Base-by-base conservation (phyloP, 1,140 invertebrate species). In the Bactericera cockerelli region DNA sequence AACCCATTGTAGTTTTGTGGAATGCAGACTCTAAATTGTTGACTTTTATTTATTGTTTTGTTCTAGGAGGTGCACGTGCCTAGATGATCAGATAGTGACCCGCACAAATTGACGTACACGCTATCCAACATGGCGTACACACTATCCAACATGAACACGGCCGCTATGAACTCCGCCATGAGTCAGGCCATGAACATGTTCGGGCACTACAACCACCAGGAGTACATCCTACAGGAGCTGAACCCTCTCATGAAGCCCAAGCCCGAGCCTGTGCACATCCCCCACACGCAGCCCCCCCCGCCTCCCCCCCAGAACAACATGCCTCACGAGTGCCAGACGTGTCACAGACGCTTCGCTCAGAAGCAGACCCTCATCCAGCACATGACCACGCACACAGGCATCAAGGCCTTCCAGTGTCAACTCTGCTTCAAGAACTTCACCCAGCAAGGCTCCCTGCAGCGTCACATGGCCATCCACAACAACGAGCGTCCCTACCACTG, bases 321-420 rank as follows among this genome's bases (percentile, higher is more conserved):
- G 42, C 79, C 79, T 0, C 80, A 71, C 61, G 66, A 65, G 42
- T 81, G 79, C 63, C 68, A 61, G 0, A 66, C 68, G 39, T 78
- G 77, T 65, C 70, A 68, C 3, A 77, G 76, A 65, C 71, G 72
- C 36, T 78, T 79, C 69, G 70, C 68, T 22, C 16, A 54, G 28
- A 65, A 65, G n/a, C 53, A 57, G 10, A 64, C 59, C 21, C 42
- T 66, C 28, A 63, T 60, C 10, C 36, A 55, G 22, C 65, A 66
- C 21, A 59, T 26, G 28, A 55, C 33, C 4, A 61, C 22, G 11
- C 65, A 66, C 56, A 64, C 59, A 19, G 58, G 58, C 25, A 56
- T 59, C 42, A 75, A 75, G 61, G 72, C 74, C 39, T 76, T 75
- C 67, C 72, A 73, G 57, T 80, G 79, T 67, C 42, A 49, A 49